Evolutionary conservation across 2,888 invertebrate genomes (phyloP), one percentile per base, ranked within the genome.

Genomic region (Polymixis lichenea): DNA sequence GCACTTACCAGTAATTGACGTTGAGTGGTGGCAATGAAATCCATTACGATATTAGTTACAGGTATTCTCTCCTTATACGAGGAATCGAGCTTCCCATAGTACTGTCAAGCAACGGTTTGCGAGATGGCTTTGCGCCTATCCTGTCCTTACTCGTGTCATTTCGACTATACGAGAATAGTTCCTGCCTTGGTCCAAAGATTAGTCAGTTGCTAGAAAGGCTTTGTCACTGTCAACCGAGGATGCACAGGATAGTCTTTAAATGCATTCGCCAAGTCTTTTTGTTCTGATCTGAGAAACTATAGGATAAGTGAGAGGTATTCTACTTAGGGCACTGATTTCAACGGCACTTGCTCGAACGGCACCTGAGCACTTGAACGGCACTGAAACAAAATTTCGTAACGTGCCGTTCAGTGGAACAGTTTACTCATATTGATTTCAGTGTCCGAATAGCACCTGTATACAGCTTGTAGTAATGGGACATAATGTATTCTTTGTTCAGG

Each of bases 1-100:
- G 60, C 67, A 78, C 43, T 83, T 61, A 67, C 22, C 6, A 15
- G 13, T 80, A 83, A 83, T 83, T 83, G 78, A 13, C 67, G 1
- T 32, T 19, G 22, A 77, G 17, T 49, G 43, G n/a, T 67, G 15
- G 6, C 32, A 55, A 55, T 70, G 8, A n/a, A 72, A 76, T 38
- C 51, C 28, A 58, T 58, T 43, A 68, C 9, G 32, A 67, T 53
- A 32, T 38, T 56, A 46, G 46, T 22, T 49, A n/a, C 55, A 51
- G 22, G n/a, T 53, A 80, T 80, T 58, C 22, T 43, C 51, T 74
- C 49, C 22, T n/a, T 49, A 55, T 11, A 62, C 43, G 15, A 22
- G 22, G n/a, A 53, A 32, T 32, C n/a, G n/a, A 51, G 15, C 25
- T n/a, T 70, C 2, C 46, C 58, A 25, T 32, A 60, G 32, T 53